Evolutionary conservation across 2,113 vertebrate species (phyloP).

Genomic region (Corythaeola cristata): DNA sequence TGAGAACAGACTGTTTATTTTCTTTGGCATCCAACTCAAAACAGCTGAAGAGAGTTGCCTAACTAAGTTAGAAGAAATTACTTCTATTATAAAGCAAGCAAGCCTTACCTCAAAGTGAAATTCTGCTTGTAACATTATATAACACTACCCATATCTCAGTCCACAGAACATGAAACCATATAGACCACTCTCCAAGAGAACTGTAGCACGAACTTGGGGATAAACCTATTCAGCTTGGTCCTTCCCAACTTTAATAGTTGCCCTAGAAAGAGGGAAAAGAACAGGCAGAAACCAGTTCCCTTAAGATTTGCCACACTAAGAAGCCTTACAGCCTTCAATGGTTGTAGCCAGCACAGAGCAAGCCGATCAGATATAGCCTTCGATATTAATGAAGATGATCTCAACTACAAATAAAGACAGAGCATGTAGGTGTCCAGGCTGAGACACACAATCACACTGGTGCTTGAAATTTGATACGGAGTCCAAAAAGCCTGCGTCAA

Average conservation of each 20-base stretch:
- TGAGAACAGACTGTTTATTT: conserved; percentile 69
- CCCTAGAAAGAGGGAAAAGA: not conserved
- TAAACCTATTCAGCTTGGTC: not conserved
- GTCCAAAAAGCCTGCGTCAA: conserved; percentile 40
- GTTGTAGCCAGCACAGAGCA: not conserved
- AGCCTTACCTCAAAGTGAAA: not conserved
- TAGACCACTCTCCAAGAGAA: not conserved
- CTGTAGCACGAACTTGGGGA: rapidly evolving
- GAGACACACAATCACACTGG: conserved; percentile 24
- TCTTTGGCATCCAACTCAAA: conserved; percentile 65
- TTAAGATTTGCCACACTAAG: not conserved
- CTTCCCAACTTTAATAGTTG: not conserved
- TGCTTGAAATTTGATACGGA: conserved; percentile 8
- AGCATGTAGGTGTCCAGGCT: not conserved
- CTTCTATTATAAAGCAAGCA: conserved; percentile 8
- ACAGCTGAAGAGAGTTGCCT: conserved; percentile 68
- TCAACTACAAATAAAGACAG: not conserved
- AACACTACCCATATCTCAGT: not conserved
- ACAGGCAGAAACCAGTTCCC: not conserved
- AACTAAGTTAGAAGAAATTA: conserved; percentile 40
- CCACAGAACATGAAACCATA: not conserved
- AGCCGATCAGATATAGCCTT: not conserved
- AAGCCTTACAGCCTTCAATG: not conserved
- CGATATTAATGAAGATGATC: not conserved
- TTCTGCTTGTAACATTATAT: conserved; percentile 6